These are phyloP conservation scores for Heliornis fulica DNA, from an alignment of 2,113 vertebrate species.

Conservation along the genomic window DNA sequence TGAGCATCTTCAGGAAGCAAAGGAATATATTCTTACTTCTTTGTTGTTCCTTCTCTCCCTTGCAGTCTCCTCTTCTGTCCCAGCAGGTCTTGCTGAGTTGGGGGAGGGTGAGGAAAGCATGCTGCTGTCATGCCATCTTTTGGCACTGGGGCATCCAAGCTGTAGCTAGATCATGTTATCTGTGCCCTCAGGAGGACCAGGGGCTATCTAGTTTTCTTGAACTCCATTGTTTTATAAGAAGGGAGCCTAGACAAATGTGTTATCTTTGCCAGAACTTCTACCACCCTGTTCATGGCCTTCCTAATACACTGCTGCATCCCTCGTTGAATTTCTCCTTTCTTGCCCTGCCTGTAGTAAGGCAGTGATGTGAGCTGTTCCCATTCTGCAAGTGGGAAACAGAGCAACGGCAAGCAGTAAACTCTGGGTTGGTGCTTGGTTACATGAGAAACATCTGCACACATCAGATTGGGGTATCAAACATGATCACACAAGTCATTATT, in stretches of 20 bases:
- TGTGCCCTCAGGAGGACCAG: background rate
- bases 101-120: background rate
- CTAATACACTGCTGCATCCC: background rate
- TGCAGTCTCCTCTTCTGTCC: background rate
- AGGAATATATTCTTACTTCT: background rate
- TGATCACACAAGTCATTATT: background rate
- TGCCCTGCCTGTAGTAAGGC: background rate
- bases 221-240: background rate
- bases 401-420: background rate
- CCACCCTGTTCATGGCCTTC: fast-evolving
- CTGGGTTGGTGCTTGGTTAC: background rate
- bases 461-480: background rate
- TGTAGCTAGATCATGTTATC: background rate
- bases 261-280: background rate
- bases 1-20: background rate
- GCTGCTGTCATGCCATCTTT: background rate
- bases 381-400: background rate
- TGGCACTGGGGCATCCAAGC: background rate
- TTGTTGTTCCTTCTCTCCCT: background rate
- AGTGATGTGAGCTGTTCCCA: background rate
- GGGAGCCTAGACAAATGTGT: background rate
- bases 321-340: background rate
- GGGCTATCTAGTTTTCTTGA: background rate
- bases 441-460: background rate
- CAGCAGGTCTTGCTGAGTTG: background rate